These are phyloP conservation scores for Ganaspis brasiliensis DNA, from an alignment of 2,888 invertebrate genomes.

Conservation along the genomic window DNA sequence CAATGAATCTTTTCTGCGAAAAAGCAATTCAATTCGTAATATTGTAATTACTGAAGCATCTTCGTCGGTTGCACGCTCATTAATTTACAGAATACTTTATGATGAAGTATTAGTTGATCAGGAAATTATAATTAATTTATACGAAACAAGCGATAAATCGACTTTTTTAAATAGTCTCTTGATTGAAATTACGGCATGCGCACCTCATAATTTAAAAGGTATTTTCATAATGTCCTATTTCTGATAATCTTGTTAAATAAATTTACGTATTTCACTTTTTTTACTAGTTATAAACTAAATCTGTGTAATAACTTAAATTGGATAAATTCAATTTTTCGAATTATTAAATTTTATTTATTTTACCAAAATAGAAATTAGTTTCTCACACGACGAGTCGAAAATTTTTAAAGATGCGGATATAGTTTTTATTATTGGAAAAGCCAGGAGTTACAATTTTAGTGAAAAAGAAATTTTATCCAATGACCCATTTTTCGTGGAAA, in stretches of 20 bases:
- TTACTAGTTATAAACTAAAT: too few relatives aligned
- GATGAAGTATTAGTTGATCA: constrained; percentile 58
- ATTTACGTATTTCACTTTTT: too few relatives aligned
- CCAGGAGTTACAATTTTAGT: constrained; percentile 62
- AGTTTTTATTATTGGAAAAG: constrained; percentile 60
- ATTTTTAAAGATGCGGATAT: constrained; percentile 63
- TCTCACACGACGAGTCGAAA: constrained; percentile 50
- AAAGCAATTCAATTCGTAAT: constrained; percentile 42
- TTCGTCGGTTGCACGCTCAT: constrained; percentile 54
- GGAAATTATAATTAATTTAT: constrained; percentile 53
- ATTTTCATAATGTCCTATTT: too few relatives aligned
- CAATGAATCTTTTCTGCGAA: neutral
- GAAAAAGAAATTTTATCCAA: constrained; percentile 40
- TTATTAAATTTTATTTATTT: too few relatives aligned
- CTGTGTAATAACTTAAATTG: too few relatives aligned
- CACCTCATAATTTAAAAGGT: constrained; percentile 58
- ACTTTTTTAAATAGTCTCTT: constrained; percentile 58
- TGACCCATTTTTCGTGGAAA: constrained; percentile 60
- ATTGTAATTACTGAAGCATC: constrained; percentile 62
- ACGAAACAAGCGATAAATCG: constrained; percentile 48
- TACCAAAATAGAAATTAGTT: constrained; percentile 55
- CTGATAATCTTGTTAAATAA: too few relatives aligned
- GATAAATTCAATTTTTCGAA: too few relatives aligned
- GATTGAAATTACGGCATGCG: constrained; percentile 58
- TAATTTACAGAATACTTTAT: constrained; percentile 57